Evolutionary conservation across 2,797 vertebrate genomes (phyloP).

Genomic region (Centropyge bicolor): DNA sequence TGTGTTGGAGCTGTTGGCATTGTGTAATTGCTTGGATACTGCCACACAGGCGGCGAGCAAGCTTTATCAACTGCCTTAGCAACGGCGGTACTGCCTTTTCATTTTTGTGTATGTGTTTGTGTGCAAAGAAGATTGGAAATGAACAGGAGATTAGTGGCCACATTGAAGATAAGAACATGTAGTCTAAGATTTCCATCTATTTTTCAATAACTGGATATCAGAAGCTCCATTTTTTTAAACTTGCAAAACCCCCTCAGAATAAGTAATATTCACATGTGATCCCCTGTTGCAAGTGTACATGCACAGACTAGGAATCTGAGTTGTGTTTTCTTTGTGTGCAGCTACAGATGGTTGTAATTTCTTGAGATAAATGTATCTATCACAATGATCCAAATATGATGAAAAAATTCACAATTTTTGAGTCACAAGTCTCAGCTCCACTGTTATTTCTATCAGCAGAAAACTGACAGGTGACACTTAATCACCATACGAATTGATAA

Average conservation of each 20-base stretch:
- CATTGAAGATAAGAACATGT: background rate
- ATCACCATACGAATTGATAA: constrained; percentile 9
- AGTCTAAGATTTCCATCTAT: background rate
- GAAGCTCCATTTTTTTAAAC: background rate
- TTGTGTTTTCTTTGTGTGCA: background rate
- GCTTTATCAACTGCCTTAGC: constrained; percentile 86
- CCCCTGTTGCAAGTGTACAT: background rate
- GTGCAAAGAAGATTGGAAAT: constrained; percentile 18
- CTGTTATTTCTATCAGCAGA: constrained; percentile 9
- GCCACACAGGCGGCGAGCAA: constrained; percentile 77
- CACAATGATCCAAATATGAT: background rate
- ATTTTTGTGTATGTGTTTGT: constrained; percentile 15
- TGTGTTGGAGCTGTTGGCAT: constrained; percentile 79
- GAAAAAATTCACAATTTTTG: background rate
- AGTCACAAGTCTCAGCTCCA: background rate
- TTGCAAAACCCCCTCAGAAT: background rate
- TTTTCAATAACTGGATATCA: background rate
- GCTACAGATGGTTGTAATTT: background rate
- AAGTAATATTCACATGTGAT: background rate
- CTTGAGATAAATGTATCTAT: background rate
- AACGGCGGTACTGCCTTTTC: constrained; percentile 71
- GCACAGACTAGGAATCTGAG: background rate
- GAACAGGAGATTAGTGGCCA: constrained; percentile 15
- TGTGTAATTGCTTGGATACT: constrained; percentile 84
- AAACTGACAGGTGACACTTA: constrained; percentile 6